Percentiles rank a stretch among this genome's conserved stretches.
phyloP scores from a whole-genome alignment of 2,797 vertebrate genomes.

The Poecilia picta region DNA sequence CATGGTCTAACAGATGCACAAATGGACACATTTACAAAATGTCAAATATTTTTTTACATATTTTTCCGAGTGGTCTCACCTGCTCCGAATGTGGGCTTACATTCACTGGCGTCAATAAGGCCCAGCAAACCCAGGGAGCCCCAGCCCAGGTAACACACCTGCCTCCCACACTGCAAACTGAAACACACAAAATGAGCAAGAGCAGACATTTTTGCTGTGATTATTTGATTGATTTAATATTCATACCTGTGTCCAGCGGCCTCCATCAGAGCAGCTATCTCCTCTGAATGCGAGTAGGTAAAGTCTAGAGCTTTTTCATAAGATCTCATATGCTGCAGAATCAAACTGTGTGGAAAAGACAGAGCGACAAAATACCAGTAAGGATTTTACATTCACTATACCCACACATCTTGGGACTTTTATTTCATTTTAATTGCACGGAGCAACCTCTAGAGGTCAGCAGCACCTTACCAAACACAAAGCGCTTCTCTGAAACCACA shows the following conservation, averaged over 20 bases:
- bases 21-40: background rate
- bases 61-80: conserved; percentile 59
- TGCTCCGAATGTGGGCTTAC: conserved; percentile 82
- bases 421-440: background rate
- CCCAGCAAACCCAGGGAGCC: conserved; percentile 77
- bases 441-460: conserved; percentile 59
- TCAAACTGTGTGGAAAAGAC: conserved; percentile 57
- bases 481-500: background rate
- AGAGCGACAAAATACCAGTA: background rate
- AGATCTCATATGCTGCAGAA: conserved; percentile 71
- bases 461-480: conserved; percentile 19
- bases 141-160: conserved; percentile 84
- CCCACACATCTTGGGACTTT: background rate
- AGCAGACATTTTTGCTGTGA: background rate
- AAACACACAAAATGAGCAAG: conserved; percentile 8
- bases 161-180: conserved; percentile 75
- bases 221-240: background rate
- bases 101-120: conserved; percentile 85
- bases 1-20: conserved; percentile 67
- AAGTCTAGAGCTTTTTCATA: conserved; percentile 72
- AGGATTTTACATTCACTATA: background rate
- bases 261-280: conserved; percentile 73
- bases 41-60: no score
- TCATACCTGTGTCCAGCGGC: conserved; percentile 79
- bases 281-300: conserved; percentile 77